These are phyloP conservation scores for Mellilla xanthometata DNA, from an alignment of 2,888 invertebrate genomes.

Conservation along the genomic window DNA sequence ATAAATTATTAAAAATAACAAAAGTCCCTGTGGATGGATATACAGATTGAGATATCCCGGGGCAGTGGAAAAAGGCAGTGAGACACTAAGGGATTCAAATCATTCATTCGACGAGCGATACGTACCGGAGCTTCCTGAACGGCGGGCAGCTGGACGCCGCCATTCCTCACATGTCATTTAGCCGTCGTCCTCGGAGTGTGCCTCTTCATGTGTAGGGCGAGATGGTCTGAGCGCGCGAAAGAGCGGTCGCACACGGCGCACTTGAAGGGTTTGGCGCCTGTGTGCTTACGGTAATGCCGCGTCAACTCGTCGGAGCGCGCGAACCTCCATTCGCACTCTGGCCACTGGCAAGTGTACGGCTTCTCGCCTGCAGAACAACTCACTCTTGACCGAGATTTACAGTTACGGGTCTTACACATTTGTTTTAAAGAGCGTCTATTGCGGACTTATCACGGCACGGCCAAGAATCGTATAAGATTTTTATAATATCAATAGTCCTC, in stretches of 20 bases:
- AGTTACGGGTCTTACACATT: too few species aligned
- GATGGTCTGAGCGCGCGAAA: slow-evolving; percentile 97
- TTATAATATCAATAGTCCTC: too few species aligned
- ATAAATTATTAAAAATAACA: too few species aligned
- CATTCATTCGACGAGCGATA: too few species aligned
- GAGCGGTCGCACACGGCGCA: slow-evolving; percentile 97
- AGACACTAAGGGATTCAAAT: too few species aligned
- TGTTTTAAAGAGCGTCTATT: too few species aligned
- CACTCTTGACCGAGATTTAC: neutral
- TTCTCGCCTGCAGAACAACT: slow-evolving; percentile 89
- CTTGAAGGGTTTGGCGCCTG: slow-evolving; percentile 98
- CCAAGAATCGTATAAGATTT: too few species aligned
- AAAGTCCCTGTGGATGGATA: too few species aligned
- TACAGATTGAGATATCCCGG: too few species aligned
- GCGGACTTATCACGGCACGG: too few species aligned
- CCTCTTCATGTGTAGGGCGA: slow-evolving; percentile 97
- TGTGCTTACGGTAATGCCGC: slow-evolving; percentile 98
- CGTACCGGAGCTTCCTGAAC: slow-evolving; percentile 62
- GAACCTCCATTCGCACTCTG: slow-evolving; percentile 98
- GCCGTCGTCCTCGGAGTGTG: slow-evolving; percentile 95
- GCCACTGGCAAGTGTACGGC: slow-evolving; percentile 99
- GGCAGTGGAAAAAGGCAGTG: too few species aligned
- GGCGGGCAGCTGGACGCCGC: slow-evolving; percentile 69
- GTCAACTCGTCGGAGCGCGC: slow-evolving; percentile 98
- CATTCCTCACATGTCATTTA: slow-evolving; percentile 84